Evolutionary conservation across 2,113 vertebrate genomes (phyloP), one percentile per base, ranked within the genome.

Genomic region (Gorsachius goisagi): DNA sequence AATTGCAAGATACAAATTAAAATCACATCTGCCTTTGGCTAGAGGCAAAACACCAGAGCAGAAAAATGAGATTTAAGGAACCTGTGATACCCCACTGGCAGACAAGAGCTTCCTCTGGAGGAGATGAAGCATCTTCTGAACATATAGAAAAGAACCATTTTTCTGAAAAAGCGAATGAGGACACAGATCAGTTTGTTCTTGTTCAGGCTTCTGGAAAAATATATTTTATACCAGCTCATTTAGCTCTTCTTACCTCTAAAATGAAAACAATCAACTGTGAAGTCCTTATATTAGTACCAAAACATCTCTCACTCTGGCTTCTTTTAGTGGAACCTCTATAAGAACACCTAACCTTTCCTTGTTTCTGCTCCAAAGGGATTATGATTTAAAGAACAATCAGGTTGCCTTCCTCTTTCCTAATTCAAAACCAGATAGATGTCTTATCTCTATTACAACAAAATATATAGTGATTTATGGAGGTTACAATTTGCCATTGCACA

Each of bases 1-100:
- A 93, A 88, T 74, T 75, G 50, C 41, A 90, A 33, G 74, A 49
- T 69, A 37, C 37, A 84, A 93, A 96, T 93, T 94, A 95, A 88
- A 84, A 35, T 80, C 75, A 80, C 66, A 88, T 96, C 92, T 94
- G 76, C 6, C 9, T 92, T 88, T 88, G 56, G 49, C 92, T 88
- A 44, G 64, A 90, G 68, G 75, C 79, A 92, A 93, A 95, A 91
- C 59, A 91, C 53, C 45, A 84, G 56, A 86, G 92, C 79, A 92
- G 90, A 90, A 96, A 93, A 93, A 81, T 67, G 83, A 90, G 44
- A 60, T 63, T 47, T 60, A 55, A 63, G 52, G 12, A 80, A 71
- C 50, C 24, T 53, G 37, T 45, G 52, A 86, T 39, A 30, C 24
- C 92, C 64, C 35, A 94, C 26, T 1, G 1, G 35, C 67, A 84